Conservation (phyloP, 2,888 invertebrate genomes). For the Leptopilina drosophilae region DNA sequence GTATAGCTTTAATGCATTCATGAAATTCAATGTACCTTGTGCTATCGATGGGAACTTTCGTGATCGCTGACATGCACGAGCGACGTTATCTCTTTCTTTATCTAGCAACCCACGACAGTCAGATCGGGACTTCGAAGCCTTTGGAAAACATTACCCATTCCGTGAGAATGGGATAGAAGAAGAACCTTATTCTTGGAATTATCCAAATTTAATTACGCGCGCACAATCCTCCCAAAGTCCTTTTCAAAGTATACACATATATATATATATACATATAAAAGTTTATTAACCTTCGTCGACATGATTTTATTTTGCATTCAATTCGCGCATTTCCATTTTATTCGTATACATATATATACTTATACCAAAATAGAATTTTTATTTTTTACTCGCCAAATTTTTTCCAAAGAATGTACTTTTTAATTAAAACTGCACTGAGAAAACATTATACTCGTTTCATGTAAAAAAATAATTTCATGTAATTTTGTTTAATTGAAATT, state of each 20-base stretch:
- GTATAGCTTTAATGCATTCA: slow-evolving; percentile 40
- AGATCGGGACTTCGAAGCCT: slow-evolving; percentile 37
- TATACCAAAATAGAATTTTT: no score
- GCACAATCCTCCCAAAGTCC: neutral
- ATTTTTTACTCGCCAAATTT: no score
- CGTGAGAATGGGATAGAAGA: slow-evolving; percentile 31
- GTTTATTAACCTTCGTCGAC: neutral
- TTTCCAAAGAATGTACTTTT: no score
- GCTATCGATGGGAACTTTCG: slow-evolving; percentile 42
- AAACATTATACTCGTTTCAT: no score
- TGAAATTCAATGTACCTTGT: slow-evolving; percentile 42
- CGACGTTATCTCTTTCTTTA: slow-evolving; percentile 39
- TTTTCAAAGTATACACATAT: neutral
- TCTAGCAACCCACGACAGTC: slow-evolving; percentile 40
- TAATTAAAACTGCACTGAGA: no score
- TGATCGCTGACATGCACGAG: slow-evolving; percentile 42
- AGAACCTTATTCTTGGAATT: slow-evolving; percentile 35
- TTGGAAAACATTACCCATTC: slow-evolving; percentile 38
- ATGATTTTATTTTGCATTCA: no score
- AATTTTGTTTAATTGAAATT: no score
- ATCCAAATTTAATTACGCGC: slow-evolving; percentile 37
- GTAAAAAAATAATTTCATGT: no score
- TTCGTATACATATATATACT: no score
- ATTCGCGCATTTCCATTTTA: no score
- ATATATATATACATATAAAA: neutral